A percentile compares a stretch with the other conserved stretches of the same genome.
These are phyloP conservation scores for Rhagoletis pomonella DNA, from an alignment of 1,140 invertebrate species.

Conservation along the genomic window DNA sequence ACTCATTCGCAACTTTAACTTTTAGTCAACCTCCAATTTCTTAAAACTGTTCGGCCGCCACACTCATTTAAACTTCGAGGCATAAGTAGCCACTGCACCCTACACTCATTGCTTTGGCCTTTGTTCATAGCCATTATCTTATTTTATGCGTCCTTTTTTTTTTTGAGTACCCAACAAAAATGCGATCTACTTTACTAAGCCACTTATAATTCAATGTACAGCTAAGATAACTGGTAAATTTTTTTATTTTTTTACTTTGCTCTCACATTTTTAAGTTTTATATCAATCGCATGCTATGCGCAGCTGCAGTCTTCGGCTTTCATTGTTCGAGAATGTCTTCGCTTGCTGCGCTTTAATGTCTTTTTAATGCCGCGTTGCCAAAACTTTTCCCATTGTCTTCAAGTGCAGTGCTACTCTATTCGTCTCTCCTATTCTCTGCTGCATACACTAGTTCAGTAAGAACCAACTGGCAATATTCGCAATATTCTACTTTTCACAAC, in stretches of 20 bases:
- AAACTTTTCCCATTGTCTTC: slow-evolving; percentile 36
- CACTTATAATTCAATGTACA: background rate
- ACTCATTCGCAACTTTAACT: too few species aligned
- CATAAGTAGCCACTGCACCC: background rate
- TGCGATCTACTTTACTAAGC: background rate
- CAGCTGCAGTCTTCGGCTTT: background rate
- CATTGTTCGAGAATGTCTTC: background rate
- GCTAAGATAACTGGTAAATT: background rate
- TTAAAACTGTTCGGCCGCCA: too few species aligned
- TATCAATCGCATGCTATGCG: background rate
- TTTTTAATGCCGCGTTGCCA: slow-evolving; percentile 8
- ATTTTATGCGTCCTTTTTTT: slow-evolving; percentile 9
- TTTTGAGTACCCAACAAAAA: slow-evolving; percentile 10
- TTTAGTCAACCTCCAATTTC: too few species aligned
- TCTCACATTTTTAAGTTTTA: background rate
- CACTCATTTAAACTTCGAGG: too few species aligned
- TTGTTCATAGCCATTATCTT: background rate
- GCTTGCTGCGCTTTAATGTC: slow-evolving; percentile 25
- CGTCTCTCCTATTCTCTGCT: background rate
- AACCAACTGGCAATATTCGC: background rate
- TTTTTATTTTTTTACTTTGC: background rate
- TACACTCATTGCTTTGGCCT: background rate
- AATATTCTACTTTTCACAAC: slow-evolving; percentile 18
- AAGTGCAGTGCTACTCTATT: slow-evolving; percentile 10
- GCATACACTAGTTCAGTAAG: background rate